Base-by-base conservation (phyloP, 2,113 vertebrate genomes). In the Puffinus mauretanicus region DNA sequence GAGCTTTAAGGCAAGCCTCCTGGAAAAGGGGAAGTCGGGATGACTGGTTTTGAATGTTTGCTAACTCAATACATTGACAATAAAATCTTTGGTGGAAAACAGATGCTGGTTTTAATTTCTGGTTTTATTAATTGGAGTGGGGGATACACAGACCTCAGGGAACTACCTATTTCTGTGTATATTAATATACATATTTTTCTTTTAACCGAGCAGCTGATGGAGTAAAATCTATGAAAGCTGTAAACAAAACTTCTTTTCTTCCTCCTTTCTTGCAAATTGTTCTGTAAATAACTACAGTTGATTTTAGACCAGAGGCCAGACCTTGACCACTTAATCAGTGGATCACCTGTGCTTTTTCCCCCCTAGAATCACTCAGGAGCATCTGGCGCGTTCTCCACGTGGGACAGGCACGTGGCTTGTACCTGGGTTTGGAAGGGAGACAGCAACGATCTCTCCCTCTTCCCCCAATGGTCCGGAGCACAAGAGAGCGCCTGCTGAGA, bases 311-410 rank as follows among this genome's bases (percentile, higher is more conserved):
- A 70, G 61, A 76, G 32, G 52, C 19, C 32, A 67, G 92, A 36
- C 97, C 95, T 97, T 97, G 96, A 89, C 58, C 16, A 14, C 15
- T 13, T 96, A 92, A 96, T 95, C 90, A 72, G 55, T n/a, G 30
- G 11, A 66, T 89, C 97, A 97, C 93, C 97, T 97, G 97, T 49
- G 44, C 55, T 62, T 96, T 97, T 97, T 93, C 96, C 90, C 54
- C 54, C 54, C 54, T 61, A 77, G 62, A 70, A 90, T 80, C 64
- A 38, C 49, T 44, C 30, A 60, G 64, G 32, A 91, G 34, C 97
- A 87, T 66, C 88, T 96, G 96, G 93, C 2, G 2, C 0, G 4
- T 95, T 96, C 94, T 95, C 87, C 75, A 26, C 0, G 0, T 86
- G 71, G 62, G 38, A 78, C 62, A n/a, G 82, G 49, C 84, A 88